phyloP scores from a whole-genome alignment of 1,140 invertebrate species.

The Leptopilina clavipes region DNA sequence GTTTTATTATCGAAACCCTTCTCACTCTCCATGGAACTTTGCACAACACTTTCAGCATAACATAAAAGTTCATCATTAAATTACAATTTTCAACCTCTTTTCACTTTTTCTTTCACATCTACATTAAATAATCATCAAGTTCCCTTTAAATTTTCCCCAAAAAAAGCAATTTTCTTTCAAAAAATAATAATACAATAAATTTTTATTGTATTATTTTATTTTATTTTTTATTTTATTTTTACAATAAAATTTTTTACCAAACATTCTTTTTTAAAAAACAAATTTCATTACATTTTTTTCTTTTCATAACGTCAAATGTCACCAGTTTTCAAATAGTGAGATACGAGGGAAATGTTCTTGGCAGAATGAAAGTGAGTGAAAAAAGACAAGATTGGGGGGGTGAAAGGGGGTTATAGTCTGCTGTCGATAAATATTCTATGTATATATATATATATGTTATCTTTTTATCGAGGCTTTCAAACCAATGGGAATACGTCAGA shows the following conservation, averaged over 20 bases:
- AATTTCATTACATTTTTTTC: neutral
- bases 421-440: neutral
- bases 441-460: neutral
- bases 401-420: neutral
- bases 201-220: too few species aligned
- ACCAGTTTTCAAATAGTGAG: neutral
- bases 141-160: too few species aligned
- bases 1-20: neutral
- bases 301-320: neutral
- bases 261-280: too few species aligned
- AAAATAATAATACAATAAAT: too few species aligned
- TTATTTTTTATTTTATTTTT: too few species aligned
- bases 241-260: too few species aligned
- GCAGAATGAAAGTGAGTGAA: neutral
- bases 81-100: neutral
- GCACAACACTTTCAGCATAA: too few species aligned
- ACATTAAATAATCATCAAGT: too few species aligned
- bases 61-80: neutral
- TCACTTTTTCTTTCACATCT: neutral
- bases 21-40: neutral
- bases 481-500: slow-evolving; percentile 3
- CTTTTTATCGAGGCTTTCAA: neutral
- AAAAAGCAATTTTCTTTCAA: too few species aligned
- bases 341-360: neutral
- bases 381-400: too few species aligned